A percentile compares a stretch with the other conserved stretches of the same genome.
Conservation (phyloP, 2,888 invertebrate species). For the Pollenia griseotomentosa region DNA sequence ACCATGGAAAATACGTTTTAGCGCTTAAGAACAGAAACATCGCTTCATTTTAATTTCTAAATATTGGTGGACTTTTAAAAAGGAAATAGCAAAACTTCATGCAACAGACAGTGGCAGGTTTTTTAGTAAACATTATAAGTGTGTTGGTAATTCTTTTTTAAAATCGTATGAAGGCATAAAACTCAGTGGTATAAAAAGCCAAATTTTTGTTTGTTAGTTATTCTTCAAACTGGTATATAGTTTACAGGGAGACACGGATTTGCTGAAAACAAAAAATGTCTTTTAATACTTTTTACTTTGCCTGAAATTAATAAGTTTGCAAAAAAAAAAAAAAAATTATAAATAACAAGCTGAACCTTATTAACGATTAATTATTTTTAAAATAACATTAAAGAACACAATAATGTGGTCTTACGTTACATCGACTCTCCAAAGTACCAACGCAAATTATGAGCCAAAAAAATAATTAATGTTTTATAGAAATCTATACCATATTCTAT, state of each 20-base stretch:
- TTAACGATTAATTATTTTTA: too few relatives aligned
- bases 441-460: too few relatives aligned
- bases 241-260: not conserved
- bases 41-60: not conserved
- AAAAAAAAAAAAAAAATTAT: too few relatives aligned
- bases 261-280: too few relatives aligned
- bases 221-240: not conserved
- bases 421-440: too few relatives aligned
- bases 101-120: not conserved
- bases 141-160: not conserved
- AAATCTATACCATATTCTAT: too few relatives aligned
- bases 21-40: not conserved
- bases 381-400: too few relatives aligned
- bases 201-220: not conserved
- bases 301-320: too few relatives aligned
- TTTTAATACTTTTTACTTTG: too few relatives aligned
- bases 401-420: too few relatives aligned
- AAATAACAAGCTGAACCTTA: too few relatives aligned
- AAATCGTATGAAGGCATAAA: not conserved
- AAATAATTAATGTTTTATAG: too few relatives aligned
- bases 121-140: not conserved
- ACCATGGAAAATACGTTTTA: constrained; percentile 37
- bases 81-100: not conserved
- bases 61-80: not conserved
- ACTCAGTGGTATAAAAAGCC: not conserved